Evolutionary conservation across 2,888 invertebrate genomes (phyloP).

Genomic region (Limenitis camilla): DNA sequence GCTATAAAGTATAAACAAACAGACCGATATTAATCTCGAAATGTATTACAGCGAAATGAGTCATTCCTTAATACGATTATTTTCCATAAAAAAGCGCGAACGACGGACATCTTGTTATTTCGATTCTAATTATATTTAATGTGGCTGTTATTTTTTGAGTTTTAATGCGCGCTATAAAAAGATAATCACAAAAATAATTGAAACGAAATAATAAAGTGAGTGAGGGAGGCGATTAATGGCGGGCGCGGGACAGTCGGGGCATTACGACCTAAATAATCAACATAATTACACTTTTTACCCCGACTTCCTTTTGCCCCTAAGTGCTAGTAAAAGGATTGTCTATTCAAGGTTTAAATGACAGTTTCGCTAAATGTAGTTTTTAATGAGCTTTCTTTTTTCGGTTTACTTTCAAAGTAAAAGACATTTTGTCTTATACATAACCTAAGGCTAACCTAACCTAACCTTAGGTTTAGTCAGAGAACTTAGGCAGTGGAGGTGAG

Average conservation of each 20-base stretch:
- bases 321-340: conserved; percentile 57
- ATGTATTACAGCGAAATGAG: conserved; percentile 16
- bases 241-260: conserved; percentile 63
- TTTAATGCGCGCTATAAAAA: conserved; percentile 73
- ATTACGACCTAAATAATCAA: conserved; percentile 74
- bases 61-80: conserved; percentile 21
- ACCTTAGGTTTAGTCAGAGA: no score
- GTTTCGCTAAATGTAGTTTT: conserved; percentile 22
- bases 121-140: conserved; percentile 71
- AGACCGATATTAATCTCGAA: conserved; percentile 14
- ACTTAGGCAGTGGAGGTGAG: no score
- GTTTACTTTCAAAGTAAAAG: background rate
- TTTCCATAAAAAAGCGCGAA: conserved; percentile 38
- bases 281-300: conserved; percentile 74
- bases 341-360: conserved; percentile 39
- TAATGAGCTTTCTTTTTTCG: conserved; percentile 1
- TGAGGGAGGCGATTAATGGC: conserved; percentile 65
- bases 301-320: conserved; percentile 57
- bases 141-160: conserved; percentile 70
- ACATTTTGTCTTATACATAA: no score
- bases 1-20: background rate
- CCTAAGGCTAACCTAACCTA: no score
- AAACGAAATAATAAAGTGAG: conserved; percentile 73
- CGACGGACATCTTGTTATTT: conserved; percentile 65
- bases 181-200: conserved; percentile 75